phyloP scores from a whole-genome alignment of 2,113 vertebrate species.

The Cyanoderma ruficeps region DNA sequence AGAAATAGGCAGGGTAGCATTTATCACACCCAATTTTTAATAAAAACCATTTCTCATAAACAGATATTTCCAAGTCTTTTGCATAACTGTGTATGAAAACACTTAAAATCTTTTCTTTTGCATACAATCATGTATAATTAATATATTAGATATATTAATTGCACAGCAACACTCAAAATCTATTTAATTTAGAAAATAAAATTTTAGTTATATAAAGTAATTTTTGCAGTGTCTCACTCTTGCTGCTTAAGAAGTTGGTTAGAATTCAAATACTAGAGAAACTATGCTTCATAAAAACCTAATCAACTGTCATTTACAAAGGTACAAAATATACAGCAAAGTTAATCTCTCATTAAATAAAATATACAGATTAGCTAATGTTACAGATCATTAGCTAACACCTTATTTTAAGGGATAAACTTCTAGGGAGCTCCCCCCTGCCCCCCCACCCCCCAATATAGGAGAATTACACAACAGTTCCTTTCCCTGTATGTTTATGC shows the following conservation, averaged over 20 bases:
- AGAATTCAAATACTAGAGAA: slow-evolving; percentile 54
- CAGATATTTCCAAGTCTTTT: slow-evolving; percentile 29
- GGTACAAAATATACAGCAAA: slow-evolving; percentile 79
- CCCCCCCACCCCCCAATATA: rapidly evolving
- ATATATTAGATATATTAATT: not conserved
- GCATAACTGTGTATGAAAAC: not conserved
- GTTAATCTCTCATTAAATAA: slow-evolving; percentile 73
- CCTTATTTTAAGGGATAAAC: slow-evolving; percentile 57
- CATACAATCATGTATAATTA: not conserved
- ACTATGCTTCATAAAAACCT: slow-evolving; percentile 39
- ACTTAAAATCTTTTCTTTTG: not conserved
- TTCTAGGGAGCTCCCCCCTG: not conserved
- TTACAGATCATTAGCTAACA: slow-evolving; percentile 38
- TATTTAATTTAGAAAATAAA: slow-evolving; percentile 18
- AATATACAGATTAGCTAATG: slow-evolving; percentile 47
- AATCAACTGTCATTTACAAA: slow-evolving; percentile 72
- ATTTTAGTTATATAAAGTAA: not conserved
- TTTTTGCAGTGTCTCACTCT: slow-evolving; percentile 1
- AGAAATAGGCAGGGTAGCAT: slow-evolving; percentile 29
- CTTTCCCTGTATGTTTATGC: not conserved
- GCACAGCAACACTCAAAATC: not conserved
- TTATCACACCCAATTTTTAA: slow-evolving; percentile 35
- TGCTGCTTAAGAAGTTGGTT: slow-evolving; percentile 30
- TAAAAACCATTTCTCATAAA: slow-evolving; percentile 47
- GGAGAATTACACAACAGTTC: not conserved